Evolutionary conservation across 2,888 invertebrate genomes (phyloP).

Genomic region (Ophion slaviceki): DNA sequence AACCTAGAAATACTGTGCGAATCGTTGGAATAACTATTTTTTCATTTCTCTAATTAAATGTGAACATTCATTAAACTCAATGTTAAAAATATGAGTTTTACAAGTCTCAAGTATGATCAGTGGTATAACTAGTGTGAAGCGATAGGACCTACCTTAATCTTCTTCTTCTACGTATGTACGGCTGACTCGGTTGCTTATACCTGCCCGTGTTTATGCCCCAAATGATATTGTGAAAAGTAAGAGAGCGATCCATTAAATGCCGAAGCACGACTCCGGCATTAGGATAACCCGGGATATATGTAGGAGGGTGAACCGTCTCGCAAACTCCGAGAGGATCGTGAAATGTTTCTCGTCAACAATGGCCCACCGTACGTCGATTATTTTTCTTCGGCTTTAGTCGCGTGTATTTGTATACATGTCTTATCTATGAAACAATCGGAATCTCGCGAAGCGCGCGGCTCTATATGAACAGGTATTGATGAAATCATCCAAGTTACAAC

Average conservation of each 20-base stretch:
- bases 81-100: too few species aligned
- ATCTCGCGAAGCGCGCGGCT: constrained; percentile 2
- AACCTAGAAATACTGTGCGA: too few species aligned
- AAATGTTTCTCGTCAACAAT: constrained; percentile 60
- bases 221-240: constrained; percentile 24
- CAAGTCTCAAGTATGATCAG: too few species aligned
- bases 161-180: not conserved
- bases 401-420: constrained; percentile 5
- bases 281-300: constrained; percentile 39
- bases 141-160: too few species aligned
- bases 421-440: constrained; percentile 32
- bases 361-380: constrained; percentile 49
- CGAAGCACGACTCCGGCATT: constrained; percentile 60
- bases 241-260: constrained; percentile 55
- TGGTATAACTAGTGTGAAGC: too few species aligned
- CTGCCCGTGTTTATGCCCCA: not conserved
- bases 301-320: constrained; percentile 16
- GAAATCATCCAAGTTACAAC: not conserved
- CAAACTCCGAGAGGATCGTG: constrained; percentile 50
- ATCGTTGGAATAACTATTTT: too few species aligned
- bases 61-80: too few species aligned
- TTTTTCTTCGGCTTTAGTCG: constrained; percentile 36
- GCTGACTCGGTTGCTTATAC: not conserved
- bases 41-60: too few species aligned
- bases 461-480: not conserved